phyloP scores from a whole-genome alignment of 2,888 invertebrate genomes.

The Zhuqinia jingwanae region DNA sequence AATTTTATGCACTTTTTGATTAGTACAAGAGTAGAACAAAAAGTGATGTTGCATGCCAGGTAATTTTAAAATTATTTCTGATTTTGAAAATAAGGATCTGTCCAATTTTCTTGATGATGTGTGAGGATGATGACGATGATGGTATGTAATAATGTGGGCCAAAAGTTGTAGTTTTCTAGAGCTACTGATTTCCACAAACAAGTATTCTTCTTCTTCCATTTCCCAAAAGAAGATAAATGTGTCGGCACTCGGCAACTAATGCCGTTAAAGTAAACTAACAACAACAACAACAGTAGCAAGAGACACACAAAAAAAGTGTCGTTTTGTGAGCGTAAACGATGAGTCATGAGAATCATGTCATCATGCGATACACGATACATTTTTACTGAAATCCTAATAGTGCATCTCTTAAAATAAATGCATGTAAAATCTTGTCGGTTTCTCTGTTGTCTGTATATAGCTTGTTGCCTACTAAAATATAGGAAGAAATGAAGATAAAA shows the following conservation, averaged over 20 bases:
- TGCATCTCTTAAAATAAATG: background rate
- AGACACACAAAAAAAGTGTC: slow-evolving; percentile 25
- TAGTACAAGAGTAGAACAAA: no score
- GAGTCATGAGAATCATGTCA: background rate
- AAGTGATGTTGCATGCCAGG: background rate
- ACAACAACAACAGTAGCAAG: background rate
- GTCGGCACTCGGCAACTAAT: background rate
- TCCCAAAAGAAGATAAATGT: slow-evolving; percentile 40
- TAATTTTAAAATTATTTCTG: background rate
- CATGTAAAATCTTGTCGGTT: background rate
- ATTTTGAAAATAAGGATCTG: slow-evolving; percentile 29
- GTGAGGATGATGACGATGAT: background rate
- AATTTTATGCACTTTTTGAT: no score
- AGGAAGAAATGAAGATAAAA: background rate
- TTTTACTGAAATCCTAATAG: background rate
- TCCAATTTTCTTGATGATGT: slow-evolving; percentile 27
- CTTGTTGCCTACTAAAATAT: background rate
- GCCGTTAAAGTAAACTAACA: slow-evolving; percentile 7
- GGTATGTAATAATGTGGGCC: background rate
- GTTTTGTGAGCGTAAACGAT: slow-evolving; percentile 9
- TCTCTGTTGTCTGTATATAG: no score
- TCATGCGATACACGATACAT: background rate
- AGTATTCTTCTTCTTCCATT: no score
- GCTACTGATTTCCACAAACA: slow-evolving; percentile 29
- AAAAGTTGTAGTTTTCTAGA: slow-evolving; percentile 17